Conservation (phyloP, 1,140 invertebrate genomes). For the Coboldia fuscipes region DNA sequence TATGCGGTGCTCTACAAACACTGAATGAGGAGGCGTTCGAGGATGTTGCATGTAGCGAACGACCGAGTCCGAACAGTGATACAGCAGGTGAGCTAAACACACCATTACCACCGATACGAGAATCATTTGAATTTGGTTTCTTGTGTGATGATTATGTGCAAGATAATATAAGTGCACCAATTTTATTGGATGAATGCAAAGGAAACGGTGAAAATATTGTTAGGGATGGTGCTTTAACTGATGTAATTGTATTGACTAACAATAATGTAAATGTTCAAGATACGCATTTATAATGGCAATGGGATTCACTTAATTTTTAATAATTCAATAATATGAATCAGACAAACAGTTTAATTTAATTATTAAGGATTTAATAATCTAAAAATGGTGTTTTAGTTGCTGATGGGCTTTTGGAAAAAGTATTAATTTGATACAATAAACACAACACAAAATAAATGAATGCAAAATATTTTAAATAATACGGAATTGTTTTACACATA, state of each 20-base stretch:
- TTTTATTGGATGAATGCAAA: conserved; percentile 9
- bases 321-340: background rate
- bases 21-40: conserved; percentile 81
- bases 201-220: conserved; percentile 8
- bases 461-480: no score
- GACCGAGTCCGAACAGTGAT: conserved; percentile 24
- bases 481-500: no score
- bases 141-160: conserved; percentile 10
- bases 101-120: conserved; percentile 21
- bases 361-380: conserved; percentile 1
- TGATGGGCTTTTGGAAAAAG: no score
- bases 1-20: conserved; percentile 75
- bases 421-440: no score
- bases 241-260: conserved; percentile 1
- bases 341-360: background rate
- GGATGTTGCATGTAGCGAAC: conserved; percentile 43
- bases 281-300: background rate
- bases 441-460: no score
- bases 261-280: background rate
- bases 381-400: no score
- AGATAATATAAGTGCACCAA: background rate
- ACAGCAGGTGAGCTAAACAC: conserved; percentile 20
- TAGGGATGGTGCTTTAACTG: conserved; percentile 1
- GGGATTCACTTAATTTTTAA: background rate
- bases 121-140: conserved; percentile 19